Evolutionary conservation across 2,888 invertebrate species (phyloP), one percentile per base, ranked within the genome.

Genomic region (Amphiduros pacificus): DNA sequence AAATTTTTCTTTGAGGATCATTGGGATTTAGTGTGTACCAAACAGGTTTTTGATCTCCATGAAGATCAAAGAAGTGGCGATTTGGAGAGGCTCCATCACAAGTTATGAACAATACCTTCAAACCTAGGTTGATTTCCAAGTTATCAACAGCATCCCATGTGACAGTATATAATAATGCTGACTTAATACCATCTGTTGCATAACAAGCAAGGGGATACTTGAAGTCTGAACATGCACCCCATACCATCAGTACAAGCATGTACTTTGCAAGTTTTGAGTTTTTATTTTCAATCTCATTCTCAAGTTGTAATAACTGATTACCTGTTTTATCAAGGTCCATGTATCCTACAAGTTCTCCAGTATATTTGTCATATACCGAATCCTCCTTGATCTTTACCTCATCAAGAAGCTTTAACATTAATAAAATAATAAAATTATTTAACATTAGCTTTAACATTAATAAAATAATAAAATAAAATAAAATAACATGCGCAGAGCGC

Each of bases 201-300:
- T 27, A 55, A 17, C 31, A 40, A 22, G 55, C 55, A 3, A 55
- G 20, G 14, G 55, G 54, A 32, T 17, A 54, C 36, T 54, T 54
- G 14, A 54, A 20, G 48, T 48, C 32, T 11, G 56, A 24, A 26
- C 26, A 26, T 17, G 41, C 4, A 14, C 60, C 62, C 51, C 55
- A 26, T 17, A 70, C 63, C 66, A 70, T 68, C n/a, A 67, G 2
- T 5, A 67, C 66, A 14, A 67, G 57, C 24, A 69, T 58, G 44
- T 31, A 61, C 27, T 66, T 66, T 0, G 69, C 69, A 1, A 63
- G n/a, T 20, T 20, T n/a, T 11, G 6, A 14, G 1, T n/a, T 20
- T 14, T 32, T 32, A 9, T 49, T 28, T 2, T 48, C 28, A 11
- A 49, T 36, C 36, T 36, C 11, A 9, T 36, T 55, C 44, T 66